phyloP scores from a whole-genome alignment of 2,888 invertebrate genomes.

The Cataglyphis rosenhaueri region DNA sequence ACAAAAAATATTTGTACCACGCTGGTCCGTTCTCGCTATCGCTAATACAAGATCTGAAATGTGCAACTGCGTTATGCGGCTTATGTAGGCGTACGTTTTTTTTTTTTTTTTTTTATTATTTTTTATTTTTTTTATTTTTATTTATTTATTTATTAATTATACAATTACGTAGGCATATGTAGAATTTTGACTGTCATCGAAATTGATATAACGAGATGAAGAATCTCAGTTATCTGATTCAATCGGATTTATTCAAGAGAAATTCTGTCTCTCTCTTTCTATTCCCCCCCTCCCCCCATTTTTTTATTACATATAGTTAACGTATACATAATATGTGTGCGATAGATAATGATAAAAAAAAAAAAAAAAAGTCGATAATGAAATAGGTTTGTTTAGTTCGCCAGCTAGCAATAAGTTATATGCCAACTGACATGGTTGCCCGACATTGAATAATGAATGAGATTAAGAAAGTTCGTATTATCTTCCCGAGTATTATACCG shows the following conservation, averaged over 20 bases:
- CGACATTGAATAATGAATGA: constrained; percentile 48
- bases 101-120: no score
- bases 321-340: background rate
- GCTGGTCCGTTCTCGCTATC: constrained; percentile 87
- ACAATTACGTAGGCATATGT: no score
- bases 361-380: constrained; percentile 6
- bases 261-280: background rate
- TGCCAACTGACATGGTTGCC: constrained; percentile 13
- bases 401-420: constrained; percentile 2
- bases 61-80: background rate
- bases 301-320: background rate
- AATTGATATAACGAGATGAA: background rate
- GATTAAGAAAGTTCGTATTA: constrained; percentile 47
- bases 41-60: constrained; percentile 57
- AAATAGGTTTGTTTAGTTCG: constrained; percentile 1
- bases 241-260: background rate
- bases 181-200: background rate
- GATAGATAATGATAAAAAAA: background rate
- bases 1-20: constrained; percentile 98
- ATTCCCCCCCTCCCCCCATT: no score
- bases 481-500: constrained; percentile 31
- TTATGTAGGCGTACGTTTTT: background rate
- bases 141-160: no score
- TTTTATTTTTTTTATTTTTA: no score
- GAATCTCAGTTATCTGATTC: background rate